Percentiles rank a stretch among this genome's conserved stretches.
phyloP scores from a whole-genome alignment of 2,888 invertebrate genomes.

The Clostera curtula region DNA sequence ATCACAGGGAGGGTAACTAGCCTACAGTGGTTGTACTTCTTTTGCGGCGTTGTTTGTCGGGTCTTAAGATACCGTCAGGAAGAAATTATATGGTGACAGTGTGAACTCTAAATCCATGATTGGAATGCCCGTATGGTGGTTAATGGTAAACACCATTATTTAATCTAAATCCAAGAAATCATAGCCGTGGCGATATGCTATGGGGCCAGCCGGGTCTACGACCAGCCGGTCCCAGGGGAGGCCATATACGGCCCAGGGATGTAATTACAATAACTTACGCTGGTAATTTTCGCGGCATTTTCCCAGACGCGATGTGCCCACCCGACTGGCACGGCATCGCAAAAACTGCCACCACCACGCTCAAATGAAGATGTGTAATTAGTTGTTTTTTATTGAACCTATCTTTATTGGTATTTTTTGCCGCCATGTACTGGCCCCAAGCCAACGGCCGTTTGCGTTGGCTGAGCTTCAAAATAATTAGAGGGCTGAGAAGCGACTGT shows the following conservation, averaged over 20 bases:
- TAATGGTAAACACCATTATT: too few species aligned
- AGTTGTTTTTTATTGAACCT: constrained; percentile 51
- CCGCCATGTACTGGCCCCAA: constrained; percentile 43
- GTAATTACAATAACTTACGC: constrained; percentile 22
- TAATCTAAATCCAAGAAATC: too few species aligned
- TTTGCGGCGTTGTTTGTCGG: too few species aligned
- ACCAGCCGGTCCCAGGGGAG: constrained; percentile 10
- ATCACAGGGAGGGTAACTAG: too few species aligned
- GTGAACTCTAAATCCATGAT: too few species aligned
- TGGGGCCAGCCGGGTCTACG: not conserved
- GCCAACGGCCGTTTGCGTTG: constrained; percentile 58
- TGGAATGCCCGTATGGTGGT: too few species aligned
- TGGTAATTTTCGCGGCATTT: constrained; percentile 35
- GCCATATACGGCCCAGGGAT: constrained; percentile 25
- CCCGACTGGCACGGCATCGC: constrained; percentile 46
- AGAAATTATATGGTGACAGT: too few species aligned
- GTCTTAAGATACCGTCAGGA: too few species aligned
- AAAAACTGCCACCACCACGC: too few species aligned
- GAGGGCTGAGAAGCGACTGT: constrained; percentile 19
- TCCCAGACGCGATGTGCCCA: constrained; percentile 26
- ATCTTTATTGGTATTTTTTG: constrained; percentile 52
- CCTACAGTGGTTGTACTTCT: too few species aligned
- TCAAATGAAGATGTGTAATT: constrained; percentile 72
- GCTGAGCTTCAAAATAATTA: constrained; percentile 47
- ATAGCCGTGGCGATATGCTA: too few species aligned